A percentile compares a stretch with the other conserved stretches of the same genome.
Evolutionary conservation across 1,140 invertebrate species (phyloP).

Genomic region (Chironomus striatipennis): DNA sequence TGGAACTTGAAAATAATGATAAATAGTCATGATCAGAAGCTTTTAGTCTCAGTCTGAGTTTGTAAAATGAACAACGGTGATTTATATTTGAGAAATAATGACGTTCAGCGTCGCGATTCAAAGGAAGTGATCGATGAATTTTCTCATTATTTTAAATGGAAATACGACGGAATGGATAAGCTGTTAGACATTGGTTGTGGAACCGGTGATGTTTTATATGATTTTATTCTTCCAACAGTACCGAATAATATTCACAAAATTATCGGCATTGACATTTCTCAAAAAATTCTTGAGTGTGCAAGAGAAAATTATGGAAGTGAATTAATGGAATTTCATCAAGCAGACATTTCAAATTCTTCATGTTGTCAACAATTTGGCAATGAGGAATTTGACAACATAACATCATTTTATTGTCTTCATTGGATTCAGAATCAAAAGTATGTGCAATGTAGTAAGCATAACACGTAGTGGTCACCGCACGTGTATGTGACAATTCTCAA

Average conservation of each 20-base stretch:
- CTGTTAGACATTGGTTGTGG: slow-evolving; percentile 15
- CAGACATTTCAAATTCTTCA: slow-evolving; percentile 30
- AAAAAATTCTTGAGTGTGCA: slow-evolving; percentile 19
- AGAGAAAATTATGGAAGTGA: background rate
- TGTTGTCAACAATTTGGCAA: background rate
- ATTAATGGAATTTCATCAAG: slow-evolving; percentile 15
- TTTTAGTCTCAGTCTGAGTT: background rate
- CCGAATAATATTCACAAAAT: background rate
- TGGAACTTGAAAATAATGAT: background rate
- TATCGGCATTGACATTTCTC: slow-evolving; percentile 24
- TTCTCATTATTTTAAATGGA: slow-evolving; percentile 15
- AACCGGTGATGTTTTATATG: background rate
- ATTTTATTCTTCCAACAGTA: slow-evolving; percentile 29
- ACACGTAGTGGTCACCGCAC: background rate
- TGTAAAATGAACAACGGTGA: slow-evolving; percentile 52
- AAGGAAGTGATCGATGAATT: slow-evolving; percentile 36
- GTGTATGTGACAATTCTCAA: background rate
- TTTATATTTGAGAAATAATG: slow-evolving; percentile 53
- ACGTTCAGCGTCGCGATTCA: slow-evolving; percentile 58
- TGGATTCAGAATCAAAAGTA: slow-evolving; percentile 70
- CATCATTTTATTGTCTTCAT: slow-evolving; percentile 75
- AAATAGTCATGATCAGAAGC: background rate
- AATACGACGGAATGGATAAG: background rate
- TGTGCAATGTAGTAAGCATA: slow-evolving; percentile 31
- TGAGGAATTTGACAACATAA: slow-evolving; percentile 57